Evolutionary conservation across 1,140 invertebrate species (phyloP).

Genomic region (Drosophila micromelanica): DNA sequence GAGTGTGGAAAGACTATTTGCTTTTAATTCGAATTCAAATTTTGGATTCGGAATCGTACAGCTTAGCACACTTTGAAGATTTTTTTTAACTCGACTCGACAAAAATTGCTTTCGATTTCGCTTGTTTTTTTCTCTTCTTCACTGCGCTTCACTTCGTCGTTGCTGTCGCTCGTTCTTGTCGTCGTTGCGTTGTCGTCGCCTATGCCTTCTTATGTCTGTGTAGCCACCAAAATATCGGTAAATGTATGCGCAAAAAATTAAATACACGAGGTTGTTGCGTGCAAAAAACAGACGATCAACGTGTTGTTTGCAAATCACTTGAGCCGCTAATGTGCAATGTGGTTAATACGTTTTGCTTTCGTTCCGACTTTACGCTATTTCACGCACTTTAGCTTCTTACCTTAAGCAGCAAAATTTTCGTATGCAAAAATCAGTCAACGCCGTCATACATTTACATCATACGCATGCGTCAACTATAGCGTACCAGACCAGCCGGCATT

Average conservation of each 20-base stretch:
- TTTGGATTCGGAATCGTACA: background rate
- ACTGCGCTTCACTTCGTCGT: constrained; percentile 31
- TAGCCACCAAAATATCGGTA: constrained; percentile 71
- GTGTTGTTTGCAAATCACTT: constrained; percentile 42
- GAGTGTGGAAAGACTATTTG: constrained; percentile 1
- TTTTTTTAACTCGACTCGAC: constrained; percentile 29
- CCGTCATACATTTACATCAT: constrained; percentile 32
- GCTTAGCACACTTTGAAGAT: constrained; percentile 25
- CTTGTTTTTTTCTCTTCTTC: constrained; percentile 40
- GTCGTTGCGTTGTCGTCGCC: constrained; percentile 25
- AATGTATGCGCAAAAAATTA: constrained; percentile 69
- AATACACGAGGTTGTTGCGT: constrained; percentile 42
- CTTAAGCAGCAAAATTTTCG: constrained; percentile 43
- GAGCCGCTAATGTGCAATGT: constrained; percentile 27
- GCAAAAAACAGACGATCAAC: constrained; percentile 63
- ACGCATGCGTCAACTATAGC: constrained; percentile 41
- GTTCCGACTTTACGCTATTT: constrained; percentile 28
- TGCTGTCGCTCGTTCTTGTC: constrained; percentile 23
- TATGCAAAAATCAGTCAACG: constrained; percentile 43
- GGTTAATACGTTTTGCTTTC: constrained; percentile 22
- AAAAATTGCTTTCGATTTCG: constrained; percentile 47
- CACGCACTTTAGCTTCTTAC: constrained; percentile 33
- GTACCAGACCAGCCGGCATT: constrained; percentile 9
- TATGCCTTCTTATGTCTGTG: constrained; percentile 31
- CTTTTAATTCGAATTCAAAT: background rate